A percentile compares a stretch with the other conserved stretches of the same genome.
phyloP scores from a whole-genome alignment of 2,113 vertebrate species.

The Clarias batrachus region DNA sequence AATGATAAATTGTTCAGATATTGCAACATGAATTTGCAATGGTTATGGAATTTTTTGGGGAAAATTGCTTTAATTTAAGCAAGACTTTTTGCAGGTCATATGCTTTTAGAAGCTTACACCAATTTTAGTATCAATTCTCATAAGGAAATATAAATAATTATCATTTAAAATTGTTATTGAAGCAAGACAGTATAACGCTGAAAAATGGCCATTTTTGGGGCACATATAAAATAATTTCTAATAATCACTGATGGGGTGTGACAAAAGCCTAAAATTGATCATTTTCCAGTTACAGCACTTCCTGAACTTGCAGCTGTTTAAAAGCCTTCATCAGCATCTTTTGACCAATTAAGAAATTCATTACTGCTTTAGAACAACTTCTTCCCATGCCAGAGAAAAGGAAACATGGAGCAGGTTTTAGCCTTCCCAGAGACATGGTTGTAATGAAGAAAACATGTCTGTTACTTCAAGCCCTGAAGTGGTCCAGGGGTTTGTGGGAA shows the following conservation, averaged over 20 bases:
- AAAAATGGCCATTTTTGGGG: too few relatives aligned
- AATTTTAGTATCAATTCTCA: too few relatives aligned
- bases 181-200: too few relatives aligned
- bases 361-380: not conserved
- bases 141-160: too few relatives aligned
- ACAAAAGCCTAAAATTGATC: not conserved
- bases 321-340: not conserved
- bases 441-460: constrained; percentile 58
- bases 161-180: too few relatives aligned
- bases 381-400: constrained; percentile 13
- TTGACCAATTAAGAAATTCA: not conserved
- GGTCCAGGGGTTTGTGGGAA: constrained; percentile 37
- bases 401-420: constrained; percentile 15
- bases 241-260: not conserved
- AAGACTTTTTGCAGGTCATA: too few relatives aligned
- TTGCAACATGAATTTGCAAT: too few relatives aligned
- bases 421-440: constrained; percentile 27
- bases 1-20: too few relatives aligned
- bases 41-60: too few relatives aligned
- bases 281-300: not conserved
- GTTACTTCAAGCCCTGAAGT: constrained; percentile 55
- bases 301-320: not conserved
- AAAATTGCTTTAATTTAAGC: too few relatives aligned
- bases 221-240: too few relatives aligned
- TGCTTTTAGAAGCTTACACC: too few relatives aligned